Percentiles rank a stretch among this genome's conserved stretches.
Conservation (phyloP, 2,797 vertebrate species). For the Galaxias olidus region DNA sequence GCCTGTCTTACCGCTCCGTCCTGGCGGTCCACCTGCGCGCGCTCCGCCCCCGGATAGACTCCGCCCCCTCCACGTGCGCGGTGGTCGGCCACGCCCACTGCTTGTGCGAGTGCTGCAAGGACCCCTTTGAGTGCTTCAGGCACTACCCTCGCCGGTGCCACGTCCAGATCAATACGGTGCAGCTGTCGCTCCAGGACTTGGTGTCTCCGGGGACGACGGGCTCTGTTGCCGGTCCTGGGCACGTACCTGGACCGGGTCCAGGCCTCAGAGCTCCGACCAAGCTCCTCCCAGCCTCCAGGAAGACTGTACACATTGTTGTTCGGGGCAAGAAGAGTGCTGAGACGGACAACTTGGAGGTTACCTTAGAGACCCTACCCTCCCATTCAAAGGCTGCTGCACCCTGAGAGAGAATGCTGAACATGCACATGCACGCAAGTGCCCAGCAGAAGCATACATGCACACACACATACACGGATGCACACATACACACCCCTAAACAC, state of each 20-base stretch:
- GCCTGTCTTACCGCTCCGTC: constrained; percentile 20
- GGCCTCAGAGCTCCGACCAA: not conserved
- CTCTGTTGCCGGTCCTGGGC: not conserved
- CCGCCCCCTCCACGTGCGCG: constrained; percentile 14
- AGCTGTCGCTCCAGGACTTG: constrained; percentile 23
- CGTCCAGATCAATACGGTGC: constrained; percentile 31
- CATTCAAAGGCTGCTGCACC: constrained; percentile 10
- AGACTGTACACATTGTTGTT: constrained; percentile 32
- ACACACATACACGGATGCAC: not conserved
- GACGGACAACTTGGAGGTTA: constrained; percentile 44
- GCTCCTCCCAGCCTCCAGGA: not conserved
- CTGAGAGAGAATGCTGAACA: not conserved
- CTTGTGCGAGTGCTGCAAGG: constrained; percentile 35
- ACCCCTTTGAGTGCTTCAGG: constrained; percentile 53
- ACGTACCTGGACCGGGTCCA: not conserved
- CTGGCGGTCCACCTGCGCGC: constrained; percentile 25
- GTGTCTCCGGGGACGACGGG: not conserved
- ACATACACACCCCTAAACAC: not conserved
- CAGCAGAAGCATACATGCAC: not conserved
- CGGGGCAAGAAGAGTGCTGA: constrained; percentile 33
- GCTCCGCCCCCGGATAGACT: constrained; percentile 27
- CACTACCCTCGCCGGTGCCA: constrained; percentile 47
- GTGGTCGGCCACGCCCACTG: constrained; percentile 28
- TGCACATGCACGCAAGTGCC: too few species aligned
- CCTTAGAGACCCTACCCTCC: constrained; percentile 40